phyloP scores from a whole-genome alignment of 2,888 invertebrate genomes.

The Bursaphelenchus okinawaensis region DNA sequence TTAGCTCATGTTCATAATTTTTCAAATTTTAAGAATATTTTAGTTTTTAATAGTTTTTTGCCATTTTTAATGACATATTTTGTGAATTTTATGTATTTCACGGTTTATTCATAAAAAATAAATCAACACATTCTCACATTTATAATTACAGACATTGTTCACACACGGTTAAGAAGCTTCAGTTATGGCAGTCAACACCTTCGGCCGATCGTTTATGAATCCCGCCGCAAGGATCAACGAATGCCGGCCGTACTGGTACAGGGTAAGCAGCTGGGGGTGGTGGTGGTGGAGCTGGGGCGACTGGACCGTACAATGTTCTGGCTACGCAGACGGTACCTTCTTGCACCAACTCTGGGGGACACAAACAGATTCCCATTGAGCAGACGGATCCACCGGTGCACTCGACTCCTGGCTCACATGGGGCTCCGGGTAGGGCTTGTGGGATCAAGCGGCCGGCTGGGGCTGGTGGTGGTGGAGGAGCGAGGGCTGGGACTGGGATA shows the following conservation, averaged over 20 bases:
- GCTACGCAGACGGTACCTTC: conserved; percentile 56
- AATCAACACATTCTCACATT: too few relatives aligned
- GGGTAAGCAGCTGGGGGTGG: conserved; percentile 21
- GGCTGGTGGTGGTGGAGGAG: conserved; percentile 32
- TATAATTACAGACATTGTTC: too few relatives aligned
- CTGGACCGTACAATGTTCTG: conserved; percentile 53
- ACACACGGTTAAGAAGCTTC: too few relatives aligned
- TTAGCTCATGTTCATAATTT: too few relatives aligned
- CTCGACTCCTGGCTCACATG: conserved; percentile 56
- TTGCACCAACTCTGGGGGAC: conserved; percentile 56
- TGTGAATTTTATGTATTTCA: too few relatives aligned
- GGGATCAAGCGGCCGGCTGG: conserved; percentile 54
- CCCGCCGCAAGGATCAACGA: conserved; percentile 16
- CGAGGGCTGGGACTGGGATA: conserved; percentile 28
- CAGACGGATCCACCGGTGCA: conserved; percentile 57
- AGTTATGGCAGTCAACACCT: not conserved
- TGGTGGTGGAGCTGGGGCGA: conserved; percentile 24
- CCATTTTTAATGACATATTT: too few relatives aligned
- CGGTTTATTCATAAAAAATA: too few relatives aligned
- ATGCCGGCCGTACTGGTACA: conserved; percentile 15
- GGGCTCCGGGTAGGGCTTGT: conserved; percentile 48
- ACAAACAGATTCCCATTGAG: conserved; percentile 55
- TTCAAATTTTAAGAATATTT: too few relatives aligned
- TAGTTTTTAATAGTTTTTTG: too few relatives aligned
- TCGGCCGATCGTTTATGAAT: conserved; percentile 9